A percentile compares a stretch with the other conserved stretches of the same genome.
These are phyloP conservation scores for Enteromius argenteus DNA, from an alignment of 2,797 vertebrate genomes.

Conservation along the genomic window DNA sequence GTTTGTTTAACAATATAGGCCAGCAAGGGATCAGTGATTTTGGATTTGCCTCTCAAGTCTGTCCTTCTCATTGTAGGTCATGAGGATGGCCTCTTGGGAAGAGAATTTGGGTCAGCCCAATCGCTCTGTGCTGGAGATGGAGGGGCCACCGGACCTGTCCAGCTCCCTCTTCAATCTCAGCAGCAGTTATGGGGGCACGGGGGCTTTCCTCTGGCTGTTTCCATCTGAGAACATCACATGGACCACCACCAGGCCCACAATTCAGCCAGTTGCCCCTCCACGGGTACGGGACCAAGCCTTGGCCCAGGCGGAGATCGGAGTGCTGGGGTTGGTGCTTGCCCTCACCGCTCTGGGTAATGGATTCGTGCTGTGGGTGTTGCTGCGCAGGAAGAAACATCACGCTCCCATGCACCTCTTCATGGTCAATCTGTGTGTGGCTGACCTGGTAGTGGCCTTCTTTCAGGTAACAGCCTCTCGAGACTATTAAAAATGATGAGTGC, in stretches of 20 bases:
- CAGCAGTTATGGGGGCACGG: constrained; percentile 58
- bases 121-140: constrained; percentile 29
- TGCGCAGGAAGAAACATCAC: constrained; percentile 73
- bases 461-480: constrained; percentile 75
- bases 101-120: constrained; percentile 65
- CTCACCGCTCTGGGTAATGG: constrained; percentile 82
- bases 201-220: constrained; percentile 59
- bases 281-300: constrained; percentile 70
- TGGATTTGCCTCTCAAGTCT: not conserved
- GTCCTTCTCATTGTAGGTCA: constrained; percentile 50
- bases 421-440: constrained; percentile 85
- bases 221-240: constrained; percentile 51
- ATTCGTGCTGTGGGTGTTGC: constrained; percentile 81
- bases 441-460: constrained; percentile 87
- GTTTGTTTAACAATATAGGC: constrained; percentile 31
- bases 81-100: constrained; percentile 64
- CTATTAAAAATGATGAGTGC: not conserved
- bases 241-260: constrained; percentile 44
- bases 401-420: constrained; percentile 88
- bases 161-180: constrained; percentile 63
- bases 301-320: constrained; percentile 80
- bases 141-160: constrained; percentile 48
- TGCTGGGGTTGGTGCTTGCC: constrained; percentile 80
- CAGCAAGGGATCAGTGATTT: constrained; percentile 8
- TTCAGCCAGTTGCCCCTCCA: constrained; percentile 40